These are phyloP conservation scores for Pseudomyrmex flavicornis DNA, from an alignment of 1,140 invertebrate species.

Conservation along the genomic window DNA sequence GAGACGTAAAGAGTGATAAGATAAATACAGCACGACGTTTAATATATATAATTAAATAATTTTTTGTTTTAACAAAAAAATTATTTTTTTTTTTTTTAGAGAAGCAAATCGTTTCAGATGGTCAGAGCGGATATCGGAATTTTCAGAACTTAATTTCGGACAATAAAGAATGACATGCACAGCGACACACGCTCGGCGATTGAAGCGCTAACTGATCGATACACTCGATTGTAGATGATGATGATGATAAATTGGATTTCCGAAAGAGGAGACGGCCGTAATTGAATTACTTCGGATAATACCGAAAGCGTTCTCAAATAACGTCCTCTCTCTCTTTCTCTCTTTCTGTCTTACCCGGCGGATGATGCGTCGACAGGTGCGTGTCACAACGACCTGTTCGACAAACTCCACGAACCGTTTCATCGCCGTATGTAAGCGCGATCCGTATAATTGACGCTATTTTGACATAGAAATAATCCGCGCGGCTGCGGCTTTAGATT, in stretches of 20 bases:
- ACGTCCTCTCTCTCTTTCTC: not conserved
- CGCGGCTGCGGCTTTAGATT: slow-evolving; percentile 11
- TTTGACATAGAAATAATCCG: slow-evolving; percentile 39
- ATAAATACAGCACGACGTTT: no score
- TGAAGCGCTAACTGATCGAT: slow-evolving; percentile 23
- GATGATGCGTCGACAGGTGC: slow-evolving; percentile 25
- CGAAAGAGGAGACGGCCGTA: not conserved
- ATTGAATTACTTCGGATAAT: slow-evolving; percentile 33
- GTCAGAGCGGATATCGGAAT: no score
- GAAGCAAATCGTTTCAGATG: no score
- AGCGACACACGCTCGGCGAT: not conserved
- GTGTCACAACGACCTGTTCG: not conserved
- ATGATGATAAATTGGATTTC: slow-evolving; percentile 37
- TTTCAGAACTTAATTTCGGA: not conserved
- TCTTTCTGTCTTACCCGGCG: not conserved
- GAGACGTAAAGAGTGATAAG: no score
- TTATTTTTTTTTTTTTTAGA: no score
- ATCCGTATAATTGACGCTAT: slow-evolving; percentile 37
- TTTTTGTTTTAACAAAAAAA: no score
- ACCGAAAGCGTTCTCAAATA: not conserved
- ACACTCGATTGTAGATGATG: slow-evolving; percentile 18
- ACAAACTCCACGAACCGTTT: not conserved
- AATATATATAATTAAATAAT: no score
- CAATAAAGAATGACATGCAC: slow-evolving; percentile 14
- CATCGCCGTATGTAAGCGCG: not conserved